These are phyloP conservation scores for Ganaspis brasiliensis DNA, from an alignment of 2,888 invertebrate genomes.

Conservation along the genomic window DNA sequence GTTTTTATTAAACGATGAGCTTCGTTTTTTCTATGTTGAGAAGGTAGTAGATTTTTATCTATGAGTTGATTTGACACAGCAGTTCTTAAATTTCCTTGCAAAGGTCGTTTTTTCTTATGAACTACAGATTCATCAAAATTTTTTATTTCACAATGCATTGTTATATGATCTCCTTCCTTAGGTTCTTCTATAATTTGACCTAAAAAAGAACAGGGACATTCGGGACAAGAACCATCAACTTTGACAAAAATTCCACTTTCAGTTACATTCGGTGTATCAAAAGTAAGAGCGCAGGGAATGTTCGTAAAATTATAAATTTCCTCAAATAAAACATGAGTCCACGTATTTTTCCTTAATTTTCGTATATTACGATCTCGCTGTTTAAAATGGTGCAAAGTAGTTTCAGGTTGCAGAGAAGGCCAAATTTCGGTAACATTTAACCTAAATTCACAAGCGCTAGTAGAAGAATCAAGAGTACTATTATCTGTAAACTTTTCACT, in stretches of 20 bases:
- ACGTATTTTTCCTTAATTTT: neutral
- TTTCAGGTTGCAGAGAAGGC: neutral
- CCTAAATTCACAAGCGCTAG: neutral
- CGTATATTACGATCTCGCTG: neutral
- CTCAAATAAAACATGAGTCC: neutral
- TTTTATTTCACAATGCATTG: neutral
- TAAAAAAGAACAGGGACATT: neutral
- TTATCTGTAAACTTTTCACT: neutral
- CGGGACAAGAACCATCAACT: neutral
- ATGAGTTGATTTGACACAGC: neutral
- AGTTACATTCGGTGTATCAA: neutral
- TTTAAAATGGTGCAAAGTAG: neutral
- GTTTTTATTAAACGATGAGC: neutral
- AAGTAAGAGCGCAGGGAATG: neutral
- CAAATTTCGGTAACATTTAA: conserved; percentile 11
- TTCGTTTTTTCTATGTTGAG: neutral
- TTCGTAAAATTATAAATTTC: neutral
- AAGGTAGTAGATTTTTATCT: neutral
- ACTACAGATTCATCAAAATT: neutral
- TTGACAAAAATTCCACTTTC: neutral
- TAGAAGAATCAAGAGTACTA: neutral
- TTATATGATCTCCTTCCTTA: neutral
- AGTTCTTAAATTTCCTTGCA: neutral
- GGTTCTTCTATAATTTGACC: neutral
- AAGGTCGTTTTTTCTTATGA: neutral